Percentiles rank a stretch among this genome's conserved stretches.
Conservation (phyloP, 2,797 vertebrate genomes). For the Rhinatrema bivittatum region DNA sequence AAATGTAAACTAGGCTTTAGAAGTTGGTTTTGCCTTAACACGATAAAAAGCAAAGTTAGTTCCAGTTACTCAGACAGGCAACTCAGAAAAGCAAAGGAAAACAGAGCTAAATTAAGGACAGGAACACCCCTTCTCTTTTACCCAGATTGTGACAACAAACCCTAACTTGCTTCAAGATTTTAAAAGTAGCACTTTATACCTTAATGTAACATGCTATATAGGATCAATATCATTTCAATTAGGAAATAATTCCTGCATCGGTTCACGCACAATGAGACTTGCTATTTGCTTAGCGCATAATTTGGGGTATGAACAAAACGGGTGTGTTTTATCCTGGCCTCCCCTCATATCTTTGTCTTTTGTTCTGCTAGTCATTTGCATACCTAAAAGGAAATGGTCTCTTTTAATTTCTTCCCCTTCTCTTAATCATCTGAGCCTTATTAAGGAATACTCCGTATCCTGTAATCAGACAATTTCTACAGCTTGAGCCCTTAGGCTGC, state of each 20-base stretch:
- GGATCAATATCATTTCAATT: slow-evolving; percentile 35
- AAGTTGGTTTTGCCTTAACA: slow-evolving; percentile 1
- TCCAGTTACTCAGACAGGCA: not conserved
- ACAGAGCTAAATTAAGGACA: slow-evolving; percentile 32
- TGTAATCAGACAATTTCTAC: slow-evolving; percentile 89
- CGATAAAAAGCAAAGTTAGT: slow-evolving; percentile 10
- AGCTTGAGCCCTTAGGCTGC: slow-evolving; percentile 65
- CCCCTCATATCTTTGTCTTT: slow-evolving; percentile 54
- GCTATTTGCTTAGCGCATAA: slow-evolving; percentile 33
- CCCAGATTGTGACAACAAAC: slow-evolving; percentile 7
- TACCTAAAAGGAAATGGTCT: slow-evolving; percentile 80
- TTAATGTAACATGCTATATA: slow-evolving; percentile 25
- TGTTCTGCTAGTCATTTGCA: slow-evolving; percentile 76
- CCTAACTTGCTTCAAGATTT: slow-evolving; percentile 9
- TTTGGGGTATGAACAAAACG: slow-evolving; percentile 47
- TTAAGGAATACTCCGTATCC: slow-evolving; percentile 74
- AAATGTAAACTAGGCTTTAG: not conserved
- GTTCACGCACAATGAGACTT: slow-evolving; percentile 36
- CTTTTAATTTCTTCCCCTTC: slow-evolving; percentile 75
- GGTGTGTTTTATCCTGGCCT: slow-evolving; percentile 40
- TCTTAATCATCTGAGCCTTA: slow-evolving; percentile 86
- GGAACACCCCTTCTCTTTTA: slow-evolving; percentile 10
- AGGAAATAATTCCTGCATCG: no score
- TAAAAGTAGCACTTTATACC: slow-evolving; percentile 16
- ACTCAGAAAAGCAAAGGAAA: slow-evolving; percentile 13